These are phyloP conservation scores for Nasonia oneida DNA, from an alignment of 2,888 invertebrate species.

Conservation along the genomic window DNA sequence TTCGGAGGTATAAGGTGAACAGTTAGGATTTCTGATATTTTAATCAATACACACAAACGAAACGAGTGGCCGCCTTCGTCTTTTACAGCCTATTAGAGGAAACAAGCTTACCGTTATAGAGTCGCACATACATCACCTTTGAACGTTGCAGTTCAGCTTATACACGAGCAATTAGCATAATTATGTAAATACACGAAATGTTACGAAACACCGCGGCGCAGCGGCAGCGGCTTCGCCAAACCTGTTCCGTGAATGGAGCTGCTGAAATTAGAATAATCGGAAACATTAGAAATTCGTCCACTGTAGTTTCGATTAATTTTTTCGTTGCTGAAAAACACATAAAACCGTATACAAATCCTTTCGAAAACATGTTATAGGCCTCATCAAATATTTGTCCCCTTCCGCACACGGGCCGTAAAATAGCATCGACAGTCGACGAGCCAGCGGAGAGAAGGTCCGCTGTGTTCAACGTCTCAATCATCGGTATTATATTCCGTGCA, in stretches of 20 bases:
- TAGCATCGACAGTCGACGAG: conserved; percentile 11
- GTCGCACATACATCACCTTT: background rate
- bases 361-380: conserved; percentile 13
- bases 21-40: conserved; percentile 18
- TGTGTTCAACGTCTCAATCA: conserved; percentile 18
- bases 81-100: background rate
- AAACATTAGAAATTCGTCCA: background rate
- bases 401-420: conserved; percentile 9
- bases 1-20: conserved; percentile 3
- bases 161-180: background rate
- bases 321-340: background rate
- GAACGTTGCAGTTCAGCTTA: conserved; percentile 13
- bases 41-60: background rate
- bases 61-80: background rate
- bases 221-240: background rate
- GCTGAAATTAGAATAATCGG: background rate
- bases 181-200: conserved; percentile 41
- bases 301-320: background rate
- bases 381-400: conserved; percentile 38
- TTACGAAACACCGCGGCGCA: conserved; percentile 24
- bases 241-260: background rate
- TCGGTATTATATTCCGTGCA: background rate
- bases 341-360: background rate
- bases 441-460: background rate
- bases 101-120: conserved; percentile 29